Evolutionary conservation across 2,113 vertebrate genomes (phyloP), one percentile per base, ranked within the genome.

Genomic region (Pachycephala philippinensis): DNA sequence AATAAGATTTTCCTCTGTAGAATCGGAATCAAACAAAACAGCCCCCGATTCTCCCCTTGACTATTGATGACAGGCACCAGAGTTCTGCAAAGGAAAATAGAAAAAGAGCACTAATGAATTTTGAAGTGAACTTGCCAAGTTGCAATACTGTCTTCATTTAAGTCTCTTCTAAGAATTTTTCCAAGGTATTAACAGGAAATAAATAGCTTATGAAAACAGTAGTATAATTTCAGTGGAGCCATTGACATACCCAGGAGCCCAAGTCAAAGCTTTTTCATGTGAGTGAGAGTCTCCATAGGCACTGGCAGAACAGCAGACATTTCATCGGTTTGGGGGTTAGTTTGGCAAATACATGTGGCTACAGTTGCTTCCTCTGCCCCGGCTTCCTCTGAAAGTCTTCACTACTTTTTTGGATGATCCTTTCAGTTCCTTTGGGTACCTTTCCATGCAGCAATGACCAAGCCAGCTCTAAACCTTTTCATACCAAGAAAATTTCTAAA

Each of bases 171-270:
- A 93, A 93, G 89, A 94, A 40, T 86, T 94, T 95, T 96, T 96
- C 90, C 85, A 92, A 92, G 75, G 85, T 94, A 88, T 89, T 93
- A 93, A 84, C 83, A 95, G 90, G 92, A 96, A 97, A 96, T 84
- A 92, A 95, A 95, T 88, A 87, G 83, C 92, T 95, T 96, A 95
- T 81, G 84, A 90, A 96, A 95, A 94, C 79, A 95, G 95, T 75
- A 78, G 49, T 90, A 88, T 89, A 78, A 87, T 78, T 93, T 93
- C 90, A 90, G 64, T 84, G 90, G 83, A 94, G 90, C 64, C 69
- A 56, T 33, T 87, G 90, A 90, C 68, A 75, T 89, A 81, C 47
- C 60, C 88, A 90, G 81, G 71, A 94, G 90, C 60, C 60, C 52
- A 84, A 93, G 64, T 86, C 60, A 86, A 81, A 87, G 76, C 17